phyloP scores from a whole-genome alignment of 2,113 vertebrate genomes.

The Misgurnus mizolepis region DNA sequence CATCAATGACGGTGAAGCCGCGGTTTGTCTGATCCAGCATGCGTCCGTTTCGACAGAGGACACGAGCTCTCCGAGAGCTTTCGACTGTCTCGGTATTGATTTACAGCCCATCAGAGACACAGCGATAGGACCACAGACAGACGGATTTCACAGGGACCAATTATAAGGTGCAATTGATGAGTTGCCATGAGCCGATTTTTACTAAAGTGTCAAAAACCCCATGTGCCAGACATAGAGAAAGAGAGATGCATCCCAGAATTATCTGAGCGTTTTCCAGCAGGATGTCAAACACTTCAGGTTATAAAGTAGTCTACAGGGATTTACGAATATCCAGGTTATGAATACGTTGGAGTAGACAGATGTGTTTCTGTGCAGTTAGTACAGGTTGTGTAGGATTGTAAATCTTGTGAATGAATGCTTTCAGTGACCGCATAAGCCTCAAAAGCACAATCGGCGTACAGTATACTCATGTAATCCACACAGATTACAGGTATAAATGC shows the following conservation, averaged over 20 bases:
- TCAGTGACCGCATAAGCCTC: not conserved
- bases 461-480: slow-evolving; percentile 8
- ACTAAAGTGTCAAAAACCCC: slow-evolving; percentile 15
- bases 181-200: not conserved
- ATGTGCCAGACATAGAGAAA: not conserved
- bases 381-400: not conserved
- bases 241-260: not conserved
- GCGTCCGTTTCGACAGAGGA: slow-evolving; percentile 2
- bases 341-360: not conserved
- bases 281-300: too few species aligned
- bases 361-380: not conserved
- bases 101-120: slow-evolving; percentile 8
- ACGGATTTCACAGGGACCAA: slow-evolving; percentile 71
- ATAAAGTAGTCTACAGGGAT: not conserved
- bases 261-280: not conserved
- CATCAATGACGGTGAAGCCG: slow-evolving; percentile 16
- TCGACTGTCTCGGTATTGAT: slow-evolving; percentile 35
- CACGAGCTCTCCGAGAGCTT: not conserved
- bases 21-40: not conserved
- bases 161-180: slow-evolving; percentile 61
- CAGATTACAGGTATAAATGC: slow-evolving; percentile 15
- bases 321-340: not conserved
- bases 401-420: not conserved
- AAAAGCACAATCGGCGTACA: not conserved
- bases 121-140: not conserved